phyloP scores from a whole-genome alignment of 2,797 vertebrate genomes.

The Manis pentadactyla region DNA sequence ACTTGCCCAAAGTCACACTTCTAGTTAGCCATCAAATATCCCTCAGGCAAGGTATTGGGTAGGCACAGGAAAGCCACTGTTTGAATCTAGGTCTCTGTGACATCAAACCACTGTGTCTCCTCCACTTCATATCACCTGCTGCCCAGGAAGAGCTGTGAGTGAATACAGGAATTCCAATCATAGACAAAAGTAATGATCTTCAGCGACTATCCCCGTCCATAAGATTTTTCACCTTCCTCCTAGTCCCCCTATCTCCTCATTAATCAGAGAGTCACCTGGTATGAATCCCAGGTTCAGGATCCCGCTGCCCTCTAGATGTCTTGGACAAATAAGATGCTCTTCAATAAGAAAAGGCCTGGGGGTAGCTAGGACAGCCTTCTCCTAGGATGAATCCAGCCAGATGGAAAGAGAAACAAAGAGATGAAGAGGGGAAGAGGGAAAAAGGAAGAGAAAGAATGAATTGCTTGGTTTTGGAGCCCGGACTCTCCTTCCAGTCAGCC shows the following conservation, averaged over 20 bases:
- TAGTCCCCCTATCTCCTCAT: not conserved
- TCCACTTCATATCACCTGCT: not conserved
- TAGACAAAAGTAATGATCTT: not conserved
- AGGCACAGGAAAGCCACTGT: not conserved
- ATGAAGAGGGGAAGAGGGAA: not conserved
- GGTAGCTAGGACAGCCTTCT: not conserved
- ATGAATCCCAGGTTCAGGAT: not conserved
- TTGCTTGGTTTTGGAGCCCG: not conserved
- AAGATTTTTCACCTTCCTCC: not conserved
- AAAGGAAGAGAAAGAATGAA: not conserved
- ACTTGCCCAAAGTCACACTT: constrained; percentile 4
- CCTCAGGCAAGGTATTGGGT: not conserved
- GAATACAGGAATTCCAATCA: not conserved
- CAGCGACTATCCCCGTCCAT: fast-evolving
- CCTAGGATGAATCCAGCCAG: not conserved
- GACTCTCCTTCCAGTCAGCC: not conserved
- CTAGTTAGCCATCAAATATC: not conserved
- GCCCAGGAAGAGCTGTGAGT: not conserved
- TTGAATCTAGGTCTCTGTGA: not conserved
- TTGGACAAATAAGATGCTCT: not conserved
- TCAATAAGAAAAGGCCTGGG: fast-evolving
- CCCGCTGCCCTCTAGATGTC: not conserved
- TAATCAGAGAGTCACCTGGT: not conserved
- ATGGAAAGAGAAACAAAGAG: not conserved
- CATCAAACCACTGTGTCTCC: not conserved